These are phyloP conservation scores for Falco concolor DNA, from an alignment of 2,797 vertebrate genomes.

Conservation along the genomic window DNA sequence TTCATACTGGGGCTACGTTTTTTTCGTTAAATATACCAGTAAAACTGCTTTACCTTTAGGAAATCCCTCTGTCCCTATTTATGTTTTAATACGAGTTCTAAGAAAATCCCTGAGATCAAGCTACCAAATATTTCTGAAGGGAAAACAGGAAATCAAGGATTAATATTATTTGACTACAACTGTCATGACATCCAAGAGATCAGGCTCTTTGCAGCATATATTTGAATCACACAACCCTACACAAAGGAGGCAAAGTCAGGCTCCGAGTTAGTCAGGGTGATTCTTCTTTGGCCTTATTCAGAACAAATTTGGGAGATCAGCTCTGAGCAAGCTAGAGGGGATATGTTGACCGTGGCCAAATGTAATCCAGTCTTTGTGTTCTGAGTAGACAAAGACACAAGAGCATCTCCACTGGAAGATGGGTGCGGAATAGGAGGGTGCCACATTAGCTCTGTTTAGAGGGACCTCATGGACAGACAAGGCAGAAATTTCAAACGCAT, in stretches of 20 bases:
- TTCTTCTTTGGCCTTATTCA: background rate
- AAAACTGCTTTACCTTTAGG: background rate
- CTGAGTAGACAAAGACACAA: background rate
- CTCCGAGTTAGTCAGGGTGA: background rate
- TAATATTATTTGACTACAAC: background rate
- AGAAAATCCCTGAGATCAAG: background rate
- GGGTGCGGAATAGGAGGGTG: background rate
- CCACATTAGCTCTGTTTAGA: background rate
- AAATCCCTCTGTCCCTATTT: background rate
- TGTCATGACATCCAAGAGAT: background rate
- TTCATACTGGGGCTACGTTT: background rate
- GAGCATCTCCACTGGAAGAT: background rate
- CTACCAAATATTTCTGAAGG: background rate
- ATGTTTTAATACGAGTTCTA: slow-evolving; percentile 14
- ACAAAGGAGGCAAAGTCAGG: background rate
- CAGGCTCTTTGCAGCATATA: background rate
- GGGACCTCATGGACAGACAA: background rate
- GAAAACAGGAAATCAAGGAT: background rate
- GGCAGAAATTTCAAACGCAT: background rate
- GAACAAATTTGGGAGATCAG: background rate
- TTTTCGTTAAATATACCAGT: background rate
- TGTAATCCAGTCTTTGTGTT: background rate
- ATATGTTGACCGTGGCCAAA: background rate
- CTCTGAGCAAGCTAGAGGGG: background rate
- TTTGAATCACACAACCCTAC: background rate